Percentiles rank a stretch among this genome's conserved stretches.
Evolutionary conservation across 2,888 invertebrate species (phyloP).

Genomic region (Mechanitis mazaeus): DNA sequence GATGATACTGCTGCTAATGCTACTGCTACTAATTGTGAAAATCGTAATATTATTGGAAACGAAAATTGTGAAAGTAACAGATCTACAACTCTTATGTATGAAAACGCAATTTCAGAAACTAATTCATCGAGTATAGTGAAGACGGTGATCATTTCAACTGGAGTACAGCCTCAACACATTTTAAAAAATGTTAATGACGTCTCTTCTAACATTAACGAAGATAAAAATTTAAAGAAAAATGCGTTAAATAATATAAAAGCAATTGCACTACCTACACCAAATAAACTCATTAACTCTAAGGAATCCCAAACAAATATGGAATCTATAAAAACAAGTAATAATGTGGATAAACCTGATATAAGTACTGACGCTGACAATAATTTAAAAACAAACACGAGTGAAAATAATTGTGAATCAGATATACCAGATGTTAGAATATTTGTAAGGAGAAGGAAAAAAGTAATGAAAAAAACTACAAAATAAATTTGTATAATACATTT

Average conservation of each 20-base stretch:
- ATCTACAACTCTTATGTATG: neutral
- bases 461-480: conserved; percentile 35
- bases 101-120: conserved; percentile 25
- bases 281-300: conserved; percentile 38
- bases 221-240: neutral
- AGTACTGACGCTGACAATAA: conserved; percentile 30
- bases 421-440: conserved; percentile 63
- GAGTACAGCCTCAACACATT: conserved; percentile 40
- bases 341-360: conserved; percentile 25
- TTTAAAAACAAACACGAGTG: conserved; percentile 18
- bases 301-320: conserved; percentile 11
- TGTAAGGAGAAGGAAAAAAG: conserved; percentile 53
- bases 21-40: conserved; percentile 8
- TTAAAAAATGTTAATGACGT: neutral
- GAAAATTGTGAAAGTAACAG: conserved; percentile 7
- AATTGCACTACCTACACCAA: conserved; percentile 47
- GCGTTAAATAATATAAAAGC: conserved; percentile 12
- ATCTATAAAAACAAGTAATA: conserved; percentile 12
- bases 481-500: neutral
- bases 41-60: conserved; percentile 11
- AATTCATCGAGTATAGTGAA: conserved; percentile 40
- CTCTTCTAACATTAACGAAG: conserved; percentile 8
- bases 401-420: conserved; percentile 38
- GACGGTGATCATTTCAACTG: conserved; percentile 55
- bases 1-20: conserved; percentile 9